phyloP scores from a whole-genome alignment of 1,140 invertebrate species.

The Cepaea nemoralis region DNA sequence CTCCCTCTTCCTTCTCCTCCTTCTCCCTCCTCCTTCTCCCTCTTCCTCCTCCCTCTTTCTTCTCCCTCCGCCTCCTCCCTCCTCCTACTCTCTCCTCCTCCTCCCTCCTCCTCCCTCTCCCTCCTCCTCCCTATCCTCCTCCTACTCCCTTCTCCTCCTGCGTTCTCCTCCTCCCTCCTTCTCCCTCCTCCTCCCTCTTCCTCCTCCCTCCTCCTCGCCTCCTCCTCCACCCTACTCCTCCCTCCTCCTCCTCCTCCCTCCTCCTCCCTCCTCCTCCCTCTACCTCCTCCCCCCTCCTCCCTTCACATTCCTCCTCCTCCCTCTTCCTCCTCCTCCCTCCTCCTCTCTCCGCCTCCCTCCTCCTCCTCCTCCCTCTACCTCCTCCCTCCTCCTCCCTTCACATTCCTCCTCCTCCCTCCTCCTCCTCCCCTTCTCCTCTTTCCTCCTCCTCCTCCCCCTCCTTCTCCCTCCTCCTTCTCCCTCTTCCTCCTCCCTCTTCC shows the following conservation, averaged over 20 bases:
- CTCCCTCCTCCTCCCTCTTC: not conserved
- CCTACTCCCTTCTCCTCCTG: too few relatives aligned
- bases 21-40: constrained; percentile 1
- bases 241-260: not conserved
- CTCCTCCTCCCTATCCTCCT: too few relatives aligned
- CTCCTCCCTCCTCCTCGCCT: too few relatives aligned
- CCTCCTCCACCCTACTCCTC: too few relatives aligned
- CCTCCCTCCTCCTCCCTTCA: too few relatives aligned
- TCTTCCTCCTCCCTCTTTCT: constrained; percentile 9
- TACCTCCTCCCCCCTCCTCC: constrained; percentile 3
- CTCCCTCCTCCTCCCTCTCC: constrained; percentile 8
- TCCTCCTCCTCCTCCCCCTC: constrained; percentile 2
- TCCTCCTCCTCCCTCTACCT: not conserved
- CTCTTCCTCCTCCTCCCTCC: constrained; percentile 8
- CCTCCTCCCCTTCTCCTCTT: constrained; percentile 9
- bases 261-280: not conserved
- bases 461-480: constrained; percentile 8
- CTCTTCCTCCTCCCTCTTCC: constrained; percentile 9
- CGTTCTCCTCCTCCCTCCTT: too few relatives aligned
- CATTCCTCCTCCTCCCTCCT: too few relatives aligned
- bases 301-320: too few relatives aligned
- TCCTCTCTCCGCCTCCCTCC: too few relatives aligned
- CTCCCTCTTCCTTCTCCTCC: not conserved
- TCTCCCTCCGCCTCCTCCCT: too few relatives aligned
- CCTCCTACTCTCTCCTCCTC: too few relatives aligned